Base-by-base conservation (phyloP, 2,888 invertebrate species). In the Abrostola tripartita region DNA sequence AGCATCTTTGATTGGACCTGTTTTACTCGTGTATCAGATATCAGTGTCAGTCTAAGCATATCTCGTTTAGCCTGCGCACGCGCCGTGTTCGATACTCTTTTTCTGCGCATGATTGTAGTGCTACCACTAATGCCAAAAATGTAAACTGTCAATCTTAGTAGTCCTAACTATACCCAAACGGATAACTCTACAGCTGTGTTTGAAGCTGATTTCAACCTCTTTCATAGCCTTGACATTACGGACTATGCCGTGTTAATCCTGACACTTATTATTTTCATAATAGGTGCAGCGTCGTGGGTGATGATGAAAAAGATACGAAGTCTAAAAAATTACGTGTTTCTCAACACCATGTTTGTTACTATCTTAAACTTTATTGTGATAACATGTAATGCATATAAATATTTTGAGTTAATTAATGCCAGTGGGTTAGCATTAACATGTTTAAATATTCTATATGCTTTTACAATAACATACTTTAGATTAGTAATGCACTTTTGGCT, bases 261-360 rank as follows among this genome's bases (percentile, higher is more conserved):
- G 6, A 54, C 50, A 50, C 41, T 61, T 14, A 41, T 14, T 11
- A 50, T 61, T 6, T 54, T 54, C n/a, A 10, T 50, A 41, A 35
- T 61, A 10, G 61, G 61, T n/a, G 12, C 37, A 14, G 14, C n/a
- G 37, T 61, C 50, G 14, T 61, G 61, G 61, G 49, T 14, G 50
- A 5, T 41, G 5, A 61, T 54, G 11, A 50, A 50, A 54, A 54
- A 54, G 37, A 41, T 54, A 24, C 61, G 61, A 8, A 36, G 37
- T n/a, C 41, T 61, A 9, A 61, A 51, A 54, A 61, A 61, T 37
- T 61, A 50, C 9, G 61, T 61, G 11, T 37, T 54, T 6, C 54
- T 61, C 6, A 61, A 54, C 24, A 14, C n/a, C 0, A 54, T 61
- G 7, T 36, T 50, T 14, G 41, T 41, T 0, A 50, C 14, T 0